A percentile compares a stretch with the other conserved stretches of the same genome.
Conservation (phyloP, 2,888 invertebrate species). For the Toxonevra muliebris region DNA sequence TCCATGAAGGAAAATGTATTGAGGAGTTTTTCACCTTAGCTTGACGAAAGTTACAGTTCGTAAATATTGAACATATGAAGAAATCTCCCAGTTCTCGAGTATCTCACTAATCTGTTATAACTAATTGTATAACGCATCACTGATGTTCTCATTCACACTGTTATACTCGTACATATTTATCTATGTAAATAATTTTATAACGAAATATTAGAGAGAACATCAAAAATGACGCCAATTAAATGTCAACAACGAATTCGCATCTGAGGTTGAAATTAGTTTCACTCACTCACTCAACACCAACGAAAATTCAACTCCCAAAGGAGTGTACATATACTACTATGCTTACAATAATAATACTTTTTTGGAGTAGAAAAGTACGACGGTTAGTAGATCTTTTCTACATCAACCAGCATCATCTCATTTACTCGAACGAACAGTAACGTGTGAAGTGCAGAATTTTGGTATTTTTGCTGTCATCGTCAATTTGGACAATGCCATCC, state of each 20-base stretch:
- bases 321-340: slow-evolving; percentile 1
- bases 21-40: too few species aligned
- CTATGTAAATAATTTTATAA: too few species aligned
- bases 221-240: slow-evolving; percentile 16
- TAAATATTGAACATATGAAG: too few species aligned
- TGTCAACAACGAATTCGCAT: slow-evolving; percentile 6
- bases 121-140: too few species aligned
- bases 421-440: background rate
- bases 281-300: background rate
- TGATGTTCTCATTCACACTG: too few species aligned
- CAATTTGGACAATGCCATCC: slow-evolving; percentile 25
- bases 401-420: background rate
- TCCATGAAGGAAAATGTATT: too few species aligned
- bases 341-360: background rate
- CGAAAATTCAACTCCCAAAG: too few species aligned
- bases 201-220: background rate
- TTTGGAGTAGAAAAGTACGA: background rate
- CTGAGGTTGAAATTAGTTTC: background rate
- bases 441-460: slow-evolving; percentile 17
- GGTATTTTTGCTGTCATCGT: slow-evolving; percentile 41
- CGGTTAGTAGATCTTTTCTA: too few species aligned
- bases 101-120: too few species aligned
- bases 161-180: too few species aligned
- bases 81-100: too few species aligned
- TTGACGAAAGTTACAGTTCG: too few species aligned